Conservation (phyloP, 1,140 invertebrate species). For the Drosophila tani region DNA sequence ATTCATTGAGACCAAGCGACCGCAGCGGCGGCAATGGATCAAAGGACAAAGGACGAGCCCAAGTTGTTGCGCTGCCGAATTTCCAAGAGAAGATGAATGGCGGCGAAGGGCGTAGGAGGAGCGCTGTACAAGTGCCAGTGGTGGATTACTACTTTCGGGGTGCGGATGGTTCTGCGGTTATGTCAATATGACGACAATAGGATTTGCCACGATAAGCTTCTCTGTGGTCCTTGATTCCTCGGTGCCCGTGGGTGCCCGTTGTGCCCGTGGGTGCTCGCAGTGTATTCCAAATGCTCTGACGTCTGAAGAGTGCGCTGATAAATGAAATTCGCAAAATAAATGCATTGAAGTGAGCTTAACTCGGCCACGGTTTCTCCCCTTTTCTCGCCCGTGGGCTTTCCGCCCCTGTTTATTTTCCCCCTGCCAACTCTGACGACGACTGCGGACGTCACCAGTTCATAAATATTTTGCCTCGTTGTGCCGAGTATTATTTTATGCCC, state of each 20-base stretch:
- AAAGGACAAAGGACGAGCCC: slow-evolving; percentile 64
- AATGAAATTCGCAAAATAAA: slow-evolving; percentile 80
- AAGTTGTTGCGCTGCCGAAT: slow-evolving; percentile 56
- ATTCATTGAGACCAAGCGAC: slow-evolving; percentile 49
- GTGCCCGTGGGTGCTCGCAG: slow-evolving; percentile 17
- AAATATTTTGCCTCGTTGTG: slow-evolving; percentile 66
- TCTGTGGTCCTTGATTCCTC: slow-evolving; percentile 63
- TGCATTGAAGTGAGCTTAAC: slow-evolving; percentile 65
- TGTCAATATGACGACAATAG: slow-evolving; percentile 82
- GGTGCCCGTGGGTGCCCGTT: slow-evolving; percentile 12
- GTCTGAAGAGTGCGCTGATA: slow-evolving; percentile 64
- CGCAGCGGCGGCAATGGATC: slow-evolving; percentile 54
- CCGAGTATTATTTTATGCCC: slow-evolving; percentile 55
- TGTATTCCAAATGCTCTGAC: slow-evolving; percentile 28
- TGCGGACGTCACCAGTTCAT: slow-evolving; percentile 68
- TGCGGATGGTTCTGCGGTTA: slow-evolving; percentile 66
- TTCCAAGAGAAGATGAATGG: slow-evolving; percentile 36
- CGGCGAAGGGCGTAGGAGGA: background rate
- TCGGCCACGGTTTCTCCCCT: slow-evolving; percentile 4
- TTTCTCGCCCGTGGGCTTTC: background rate
- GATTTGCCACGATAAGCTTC: slow-evolving; percentile 77
- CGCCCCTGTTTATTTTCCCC: slow-evolving; percentile 14
- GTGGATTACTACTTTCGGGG: slow-evolving; percentile 54
- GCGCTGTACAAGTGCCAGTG: slow-evolving; percentile 9
- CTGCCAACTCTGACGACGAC: slow-evolving; percentile 13